Base-by-base conservation (phyloP, 2,888 invertebrate species). In the Cantharis nigra region DNA sequence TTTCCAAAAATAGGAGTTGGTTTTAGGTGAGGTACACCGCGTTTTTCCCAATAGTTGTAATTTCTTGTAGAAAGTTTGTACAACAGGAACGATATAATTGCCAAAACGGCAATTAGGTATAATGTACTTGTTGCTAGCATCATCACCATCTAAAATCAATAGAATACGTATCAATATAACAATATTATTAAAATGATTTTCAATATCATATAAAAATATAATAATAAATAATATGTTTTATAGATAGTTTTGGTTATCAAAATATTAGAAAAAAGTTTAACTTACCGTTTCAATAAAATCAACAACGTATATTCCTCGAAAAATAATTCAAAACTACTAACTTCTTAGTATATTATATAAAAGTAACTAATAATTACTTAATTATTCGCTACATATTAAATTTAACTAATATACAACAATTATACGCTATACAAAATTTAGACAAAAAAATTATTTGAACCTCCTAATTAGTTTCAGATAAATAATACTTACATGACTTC, bases 1-100 rank as follows among this genome's bases (percentile, higher is more conserved):
- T 87, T 88, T 0, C 89, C 89, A 67, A 86, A 85, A 0, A 88
- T 16, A 0, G 85, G 84, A 2, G 80, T 18, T 0, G 89, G 88
- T 65, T 82, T 75, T 0, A 87, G 85, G 23, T 86, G 86, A 0
- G 80, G 79, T 0, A 89, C 85, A 0, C 85, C 85, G n/a, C 83
- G 85, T 7, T 81, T 82, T 63, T 85, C 84, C 89, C 89, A 89
- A 76, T 86, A 88, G 30, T 84, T 80, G 71, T 84, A 87, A 9
- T 83, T 85, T 62, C 83, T 82, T 4, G 83, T 84, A 0, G 84
- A 28, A 9, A 64, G 67, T 64, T 73, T 77, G 20, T 73, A 73
- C 2, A 77, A 26, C 2, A 33, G 30, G 14, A 70, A 16, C 4
- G 18, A 11, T 33, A 33, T 11, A 33, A 20, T 9, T 28, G 9